Evolutionary conservation across 2,113 vertebrate species (phyloP), one percentile per base, ranked within the genome.

Genomic region (Ceyx melanurus): DNA sequence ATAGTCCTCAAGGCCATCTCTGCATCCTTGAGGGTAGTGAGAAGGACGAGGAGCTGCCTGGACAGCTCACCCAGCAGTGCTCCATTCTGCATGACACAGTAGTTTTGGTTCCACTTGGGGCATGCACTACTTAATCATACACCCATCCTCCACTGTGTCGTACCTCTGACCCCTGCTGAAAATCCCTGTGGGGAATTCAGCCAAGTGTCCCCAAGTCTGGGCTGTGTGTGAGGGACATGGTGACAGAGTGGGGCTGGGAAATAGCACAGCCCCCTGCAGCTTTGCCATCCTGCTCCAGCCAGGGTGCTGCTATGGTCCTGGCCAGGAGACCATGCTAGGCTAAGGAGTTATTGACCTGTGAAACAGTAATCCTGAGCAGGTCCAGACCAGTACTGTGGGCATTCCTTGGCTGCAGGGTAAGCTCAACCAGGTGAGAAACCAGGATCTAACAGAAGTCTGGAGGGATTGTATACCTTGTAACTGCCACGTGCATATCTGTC

Each of bases 401-500:
- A 82, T 43, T 71, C 25, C 40, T 84, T 64, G 71, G 74, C 74
- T 28, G 40, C 0, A 1, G n/a, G 66, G 18, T 64, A 15, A 65
- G 45, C 26, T 61, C 62, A n/a, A 35, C 10, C 3, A 2, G 25
- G 43, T 40, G 35, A 78, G 72, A 76, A 86, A 81, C 35, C 28
- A 56, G 40, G 25, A 35, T 23, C 25, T 26, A 71, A 62, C 19
- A 71, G 56, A 40, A 61, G 3, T 60, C 48, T 64, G 33, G 28
- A 31, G 19, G 40, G 25, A 90, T 20, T n/a, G 68, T 9, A 0
- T 35, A 21, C 26, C 43, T 19, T 12, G 28, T 58, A 67, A 21
- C 71, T 64, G 57, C 35, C 48, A n/a, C 0, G 0, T 33, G 14
- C 1, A 0, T n/a, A 28, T 62, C 51, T 45, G 19, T 68, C 61